Base-by-base conservation (phyloP, 2,113 vertebrate genomes). In the Forbesichthys papilliferus region DNA sequence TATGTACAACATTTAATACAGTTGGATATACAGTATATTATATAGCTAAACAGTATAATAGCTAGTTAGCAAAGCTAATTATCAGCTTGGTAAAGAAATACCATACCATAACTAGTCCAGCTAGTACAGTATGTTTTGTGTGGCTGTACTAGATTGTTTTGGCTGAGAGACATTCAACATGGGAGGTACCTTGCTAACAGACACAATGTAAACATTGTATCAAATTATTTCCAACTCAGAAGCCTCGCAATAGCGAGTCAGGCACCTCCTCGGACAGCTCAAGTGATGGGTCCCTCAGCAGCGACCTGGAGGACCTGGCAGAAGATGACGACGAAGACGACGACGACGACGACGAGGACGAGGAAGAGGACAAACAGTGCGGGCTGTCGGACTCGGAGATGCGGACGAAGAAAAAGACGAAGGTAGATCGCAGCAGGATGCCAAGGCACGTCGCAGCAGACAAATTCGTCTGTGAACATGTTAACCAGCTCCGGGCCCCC, bases 281-380 rank as follows among this genome's bases (percentile, higher is more conserved):
- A 14, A 98, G 95, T 68, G 96, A 98, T 77, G 98, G 95, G n/a
- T 93, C 95, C 67, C 96, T 96, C 75, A 99, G 95, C 74, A 98
- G 95, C 54, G 96, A 99, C 78, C 95, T 97, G 0, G 98, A 99
- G 75, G 98, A 99, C 78, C 88, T 98, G 2, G 95, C 94, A 9
- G 97, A 98, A 68, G 96, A 98, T 73, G 97, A 98, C 53, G 95
- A 96, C 14, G 96, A 98, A 3, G 92, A 93, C 0, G 92, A 87
- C 0, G 91, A 95, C 14, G 92, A 93, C 0, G 91, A 93, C 0
- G 92, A 93, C 0, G 93, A 95, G 9, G 95, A 95, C 1, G 95
- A 96, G 49, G 95, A 96, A 63, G 96, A 95, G 86, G 96, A 94
- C 80, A 93, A 93, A 85, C 95, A 90, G 84, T 96, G 94, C 73